Evolutionary conservation across 2,113 vertebrate species (phyloP).

Genomic region (Monopterus albus): DNA sequence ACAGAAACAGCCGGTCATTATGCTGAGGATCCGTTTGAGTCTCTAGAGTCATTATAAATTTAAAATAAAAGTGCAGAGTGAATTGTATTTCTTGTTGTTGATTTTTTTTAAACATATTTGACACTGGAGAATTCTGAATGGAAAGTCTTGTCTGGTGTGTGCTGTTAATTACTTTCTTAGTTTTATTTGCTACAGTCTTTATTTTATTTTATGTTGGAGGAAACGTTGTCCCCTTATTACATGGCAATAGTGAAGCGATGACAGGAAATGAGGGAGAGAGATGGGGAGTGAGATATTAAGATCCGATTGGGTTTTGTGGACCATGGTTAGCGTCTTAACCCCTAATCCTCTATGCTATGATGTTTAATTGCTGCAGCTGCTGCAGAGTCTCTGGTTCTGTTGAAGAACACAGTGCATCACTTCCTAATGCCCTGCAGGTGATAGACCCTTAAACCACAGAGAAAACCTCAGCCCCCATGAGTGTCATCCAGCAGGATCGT

Average conservation of each 20-base stretch:
- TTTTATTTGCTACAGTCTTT: too few species aligned
- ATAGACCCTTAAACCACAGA: constrained; percentile 17
- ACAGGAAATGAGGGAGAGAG: background rate
- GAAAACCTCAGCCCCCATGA: constrained; percentile 25
- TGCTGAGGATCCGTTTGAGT: too few species aligned
- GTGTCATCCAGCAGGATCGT: constrained; percentile 1
- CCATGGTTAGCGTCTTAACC: background rate
- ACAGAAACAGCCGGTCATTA: background rate
- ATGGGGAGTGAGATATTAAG: background rate
- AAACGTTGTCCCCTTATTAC: too few species aligned
- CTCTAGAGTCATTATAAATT: too few species aligned
- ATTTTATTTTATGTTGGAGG: background rate
- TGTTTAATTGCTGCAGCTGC: background rate
- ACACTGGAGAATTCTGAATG: too few species aligned
- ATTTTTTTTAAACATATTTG: too few species aligned
- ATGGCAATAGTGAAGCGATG: background rate
- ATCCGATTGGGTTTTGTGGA: background rate
- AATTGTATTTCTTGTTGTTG: too few species aligned
- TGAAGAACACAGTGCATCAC: background rate
- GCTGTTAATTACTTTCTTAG: too few species aligned
- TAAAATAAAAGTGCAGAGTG: too few species aligned
- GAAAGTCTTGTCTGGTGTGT: too few species aligned
- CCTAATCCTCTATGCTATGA: too few species aligned
- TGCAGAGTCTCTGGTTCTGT: constrained; percentile 1
- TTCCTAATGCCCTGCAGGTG: constrained; percentile 2